Evolutionary conservation across 2,113 vertebrate genomes (phyloP).

Genomic region (Numenius arquata): DNA sequence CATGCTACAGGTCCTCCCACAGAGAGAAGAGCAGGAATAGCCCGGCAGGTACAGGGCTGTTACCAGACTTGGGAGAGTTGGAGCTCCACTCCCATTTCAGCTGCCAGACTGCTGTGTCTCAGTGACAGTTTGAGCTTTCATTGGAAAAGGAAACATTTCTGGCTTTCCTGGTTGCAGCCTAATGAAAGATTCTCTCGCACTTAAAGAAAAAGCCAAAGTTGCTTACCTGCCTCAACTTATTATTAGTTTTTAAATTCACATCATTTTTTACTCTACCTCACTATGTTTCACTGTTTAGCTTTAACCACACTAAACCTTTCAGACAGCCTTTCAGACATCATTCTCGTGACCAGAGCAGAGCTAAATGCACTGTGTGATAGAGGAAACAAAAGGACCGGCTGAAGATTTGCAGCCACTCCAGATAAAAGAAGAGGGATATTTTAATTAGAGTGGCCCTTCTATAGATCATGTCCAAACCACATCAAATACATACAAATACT

Average conservation of each 20-base stretch:
- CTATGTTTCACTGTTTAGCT: background rate
- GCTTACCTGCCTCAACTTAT: background rate
- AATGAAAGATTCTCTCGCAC: background rate
- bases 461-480: constrained; percentile 17
- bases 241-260: background rate
- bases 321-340: background rate
- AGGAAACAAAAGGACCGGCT: background rate
- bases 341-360: background rate
- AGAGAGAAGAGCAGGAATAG: background rate
- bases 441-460: constrained; percentile 22
- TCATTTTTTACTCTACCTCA: background rate
- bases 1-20: background rate
- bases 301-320: background rate
- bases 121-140: background rate
- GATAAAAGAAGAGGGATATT: constrained; percentile 27
- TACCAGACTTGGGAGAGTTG: background rate
- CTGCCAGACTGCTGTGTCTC: background rate
- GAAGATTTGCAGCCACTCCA: constrained; percentile 23
- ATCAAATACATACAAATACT: constrained; percentile 18
- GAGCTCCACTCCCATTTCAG: background rate
- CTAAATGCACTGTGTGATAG: background rate
- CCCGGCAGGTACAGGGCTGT: background rate
- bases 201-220: background rate
- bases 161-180: background rate
- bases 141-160: background rate